phyloP scores from a whole-genome alignment of 2,113 vertebrate genomes.

The Sminthopsis crassicaudata region DNA sequence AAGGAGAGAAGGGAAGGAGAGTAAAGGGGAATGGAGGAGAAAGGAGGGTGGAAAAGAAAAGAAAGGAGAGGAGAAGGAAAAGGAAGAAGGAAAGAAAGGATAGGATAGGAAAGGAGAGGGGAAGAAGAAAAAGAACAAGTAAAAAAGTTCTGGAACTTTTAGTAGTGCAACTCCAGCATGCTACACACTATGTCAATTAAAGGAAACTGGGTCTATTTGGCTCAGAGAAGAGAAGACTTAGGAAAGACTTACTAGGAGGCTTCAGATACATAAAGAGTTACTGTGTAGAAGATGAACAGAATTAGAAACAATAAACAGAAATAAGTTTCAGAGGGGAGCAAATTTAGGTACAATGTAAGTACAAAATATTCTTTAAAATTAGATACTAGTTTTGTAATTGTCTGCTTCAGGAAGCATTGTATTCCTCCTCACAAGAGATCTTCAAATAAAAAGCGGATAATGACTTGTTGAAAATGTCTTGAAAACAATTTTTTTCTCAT shows the following conservation, averaged over 20 bases:
- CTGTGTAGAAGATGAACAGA: too few species aligned
- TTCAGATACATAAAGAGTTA: too few species aligned
- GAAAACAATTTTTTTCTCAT: neutral
- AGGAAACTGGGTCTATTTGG: too few species aligned
- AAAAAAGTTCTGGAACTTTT: neutral
- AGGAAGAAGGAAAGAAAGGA: too few species aligned
- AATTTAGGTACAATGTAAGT: neutral
- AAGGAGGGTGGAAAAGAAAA: neutral
- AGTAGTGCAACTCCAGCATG: neutral
- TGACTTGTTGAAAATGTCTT: neutral
- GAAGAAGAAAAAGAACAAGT: neutral
- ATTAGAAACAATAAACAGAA: neutral
- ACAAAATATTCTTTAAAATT: neutral
- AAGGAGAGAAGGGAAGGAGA: neutral
- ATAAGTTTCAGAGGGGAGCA: neutral
- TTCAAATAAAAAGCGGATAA: neutral
- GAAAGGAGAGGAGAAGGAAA: neutral
- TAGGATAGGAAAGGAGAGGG: too few species aligned
- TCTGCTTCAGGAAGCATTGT: neutral
- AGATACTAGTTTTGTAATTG: neutral
- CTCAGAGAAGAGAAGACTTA: too few species aligned
- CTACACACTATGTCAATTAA: too few species aligned
- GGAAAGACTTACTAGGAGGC: too few species aligned
- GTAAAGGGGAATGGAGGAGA: neutral
- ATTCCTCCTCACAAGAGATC: neutral